These are phyloP conservation scores for Condylura cristata DNA, from an alignment of 2,113 vertebrate species.

Conservation along the genomic window DNA sequence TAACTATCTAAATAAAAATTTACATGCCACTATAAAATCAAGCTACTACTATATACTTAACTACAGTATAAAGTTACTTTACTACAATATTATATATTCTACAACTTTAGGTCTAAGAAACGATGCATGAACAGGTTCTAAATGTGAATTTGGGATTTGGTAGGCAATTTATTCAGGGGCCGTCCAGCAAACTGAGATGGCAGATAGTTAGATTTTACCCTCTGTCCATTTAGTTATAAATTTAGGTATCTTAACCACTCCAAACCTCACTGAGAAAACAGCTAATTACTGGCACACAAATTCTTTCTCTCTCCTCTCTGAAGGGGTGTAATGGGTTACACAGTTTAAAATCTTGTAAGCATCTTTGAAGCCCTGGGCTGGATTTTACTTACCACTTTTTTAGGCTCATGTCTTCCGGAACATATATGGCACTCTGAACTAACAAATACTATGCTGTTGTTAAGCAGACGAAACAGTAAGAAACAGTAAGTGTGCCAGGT, in stretches of 20 bases:
- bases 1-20: constrained; percentile 5
- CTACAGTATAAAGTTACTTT: neutral
- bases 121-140: neutral
- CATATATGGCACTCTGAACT: neutral
- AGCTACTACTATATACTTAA: neutral
- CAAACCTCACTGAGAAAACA: neutral
- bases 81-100: neutral
- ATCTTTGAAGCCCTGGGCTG: neutral
- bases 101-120: neutral
- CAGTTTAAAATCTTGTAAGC: constrained; percentile 8
- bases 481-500: neutral
- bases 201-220: neutral
- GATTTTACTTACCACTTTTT: neutral
- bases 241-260: neutral
- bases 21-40: neutral
- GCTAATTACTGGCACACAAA: neutral
- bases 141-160: neutral
- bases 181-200: neutral
- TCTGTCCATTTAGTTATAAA: neutral
- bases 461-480: neutral
- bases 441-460: neutral
- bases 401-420: neutral
- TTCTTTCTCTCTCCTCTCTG: neutral
- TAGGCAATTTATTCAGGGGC: neutral
- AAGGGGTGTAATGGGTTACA: neutral